These are phyloP conservation scores for Motacilla alba DNA, from an alignment of 2,113 vertebrate genomes.

Conservation along the genomic window DNA sequence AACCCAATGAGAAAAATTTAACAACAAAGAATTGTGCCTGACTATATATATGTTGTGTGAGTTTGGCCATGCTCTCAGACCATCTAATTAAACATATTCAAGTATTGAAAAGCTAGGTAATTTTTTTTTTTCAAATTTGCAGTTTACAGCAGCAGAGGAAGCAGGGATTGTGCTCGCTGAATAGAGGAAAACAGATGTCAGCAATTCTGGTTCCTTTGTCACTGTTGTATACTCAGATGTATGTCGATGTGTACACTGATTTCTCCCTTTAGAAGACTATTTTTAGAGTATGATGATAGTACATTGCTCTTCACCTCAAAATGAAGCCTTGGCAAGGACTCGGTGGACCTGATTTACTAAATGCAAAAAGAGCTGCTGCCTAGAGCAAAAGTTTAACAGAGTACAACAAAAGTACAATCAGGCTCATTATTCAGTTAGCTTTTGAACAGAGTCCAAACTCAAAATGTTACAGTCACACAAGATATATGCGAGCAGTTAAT, in stretches of 20 bases:
- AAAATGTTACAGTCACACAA: background rate
- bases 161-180: background rate
- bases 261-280: background rate
- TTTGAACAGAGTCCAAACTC: background rate
- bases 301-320: background rate
- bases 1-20: background rate
- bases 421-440: background rate
- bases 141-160: background rate
- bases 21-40: background rate
- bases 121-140: background rate
- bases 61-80: background rate
- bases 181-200: background rate
- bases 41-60: background rate
- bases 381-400: background rate
- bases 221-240: background rate
- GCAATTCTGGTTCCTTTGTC: background rate
- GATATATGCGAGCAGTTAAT: background rate
- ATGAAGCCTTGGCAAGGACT: background rate
- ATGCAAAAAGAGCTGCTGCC: background rate
- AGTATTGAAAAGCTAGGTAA: background rate
- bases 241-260: background rate
- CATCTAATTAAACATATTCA: background rate
- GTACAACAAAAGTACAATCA: background rate
- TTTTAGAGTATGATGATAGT: background rate
- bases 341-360: background rate